Base-by-base conservation (phyloP, 2,888 invertebrate species). In the Yponomeuta malinellus region DNA sequence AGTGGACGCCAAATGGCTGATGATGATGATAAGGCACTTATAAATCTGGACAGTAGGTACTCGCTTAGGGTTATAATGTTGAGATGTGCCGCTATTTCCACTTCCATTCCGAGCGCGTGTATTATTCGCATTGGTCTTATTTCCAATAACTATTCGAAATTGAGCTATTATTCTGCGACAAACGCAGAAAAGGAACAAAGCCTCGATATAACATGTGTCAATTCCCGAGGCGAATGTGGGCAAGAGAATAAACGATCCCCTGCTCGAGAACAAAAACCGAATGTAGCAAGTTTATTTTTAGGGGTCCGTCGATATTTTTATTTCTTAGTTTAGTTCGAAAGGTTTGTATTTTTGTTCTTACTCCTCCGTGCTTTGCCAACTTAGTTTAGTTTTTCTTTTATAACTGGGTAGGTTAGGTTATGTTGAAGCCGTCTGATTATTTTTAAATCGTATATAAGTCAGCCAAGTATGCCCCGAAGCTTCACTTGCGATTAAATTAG, bases 91-190 rank as follows among this genome's bases (percentile, higher is more conserved):
- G 52, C 52, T 59, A 59, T 59, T 59, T 15, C 52, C 15, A 59
- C 12, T 59, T 15, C 15, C 52, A 59, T 59, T 59, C 15, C 15
- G 15, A 65, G 70, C 48, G 71, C 70, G 72, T 71, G 65, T 73
- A 73, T 72, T 73, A 73, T 72, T 76, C 74, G 71, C 74, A 75
- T 76, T 74, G 74, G 72, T 75, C 73, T 74, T 48, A 72, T 73
- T 73, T 73, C 74, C 76, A 75, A 76, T 76, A 77, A 76, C 74
- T 72, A 76, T 76, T 74, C 74, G 74, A 63, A 75, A 77, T 75
- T 70, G 73, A 74, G 72, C 74, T 74, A 74, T 77, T 76, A 77
- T 75, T 76, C 73, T 71, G 70, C 71, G 74, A 76, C 74, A 71
- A 71, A 72, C 69, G 72, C 71, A 64, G 72, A 48, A 72, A 72